A percentile compares a stretch with the other conserved stretches of the same genome.
Evolutionary conservation across 2,113 vertebrate genomes (phyloP).

Genomic region (Gulo gulo): DNA sequence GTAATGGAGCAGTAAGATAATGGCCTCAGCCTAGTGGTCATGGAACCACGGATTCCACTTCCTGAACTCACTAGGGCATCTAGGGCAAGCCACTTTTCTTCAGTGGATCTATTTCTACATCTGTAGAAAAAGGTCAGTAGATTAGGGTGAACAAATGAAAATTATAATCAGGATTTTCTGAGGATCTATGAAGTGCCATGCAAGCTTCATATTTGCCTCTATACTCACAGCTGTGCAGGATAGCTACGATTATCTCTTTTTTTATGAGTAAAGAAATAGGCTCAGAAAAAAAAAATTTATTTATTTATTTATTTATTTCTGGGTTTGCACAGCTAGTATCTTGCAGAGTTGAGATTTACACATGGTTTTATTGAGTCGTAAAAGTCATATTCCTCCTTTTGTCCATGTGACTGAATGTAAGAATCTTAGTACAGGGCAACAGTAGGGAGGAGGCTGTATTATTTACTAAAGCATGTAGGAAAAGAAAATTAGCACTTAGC

Average conservation of each 20-base stretch:
- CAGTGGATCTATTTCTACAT: background rate
- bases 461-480: background rate
- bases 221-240: rapidly evolving
- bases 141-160: background rate
- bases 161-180: background rate
- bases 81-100: background rate
- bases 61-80: background rate
- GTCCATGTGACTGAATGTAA: background rate
- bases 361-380: background rate
- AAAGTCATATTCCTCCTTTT: background rate
- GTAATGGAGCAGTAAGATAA: no score
- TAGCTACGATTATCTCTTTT: background rate
- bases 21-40: background rate
- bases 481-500: background rate
- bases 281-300: background rate
- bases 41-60: no score
- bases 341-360: background rate
- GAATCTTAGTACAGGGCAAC: no score
- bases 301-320: background rate
- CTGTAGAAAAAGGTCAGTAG: background rate
- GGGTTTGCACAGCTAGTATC: background rate
- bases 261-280: background rate
- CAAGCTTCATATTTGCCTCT: background rate
- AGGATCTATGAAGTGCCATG: no score
- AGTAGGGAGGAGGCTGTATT: background rate